These are phyloP conservation scores for Passerina amoena DNA, from an alignment of 2,113 vertebrate genomes.

Conservation along the genomic window DNA sequence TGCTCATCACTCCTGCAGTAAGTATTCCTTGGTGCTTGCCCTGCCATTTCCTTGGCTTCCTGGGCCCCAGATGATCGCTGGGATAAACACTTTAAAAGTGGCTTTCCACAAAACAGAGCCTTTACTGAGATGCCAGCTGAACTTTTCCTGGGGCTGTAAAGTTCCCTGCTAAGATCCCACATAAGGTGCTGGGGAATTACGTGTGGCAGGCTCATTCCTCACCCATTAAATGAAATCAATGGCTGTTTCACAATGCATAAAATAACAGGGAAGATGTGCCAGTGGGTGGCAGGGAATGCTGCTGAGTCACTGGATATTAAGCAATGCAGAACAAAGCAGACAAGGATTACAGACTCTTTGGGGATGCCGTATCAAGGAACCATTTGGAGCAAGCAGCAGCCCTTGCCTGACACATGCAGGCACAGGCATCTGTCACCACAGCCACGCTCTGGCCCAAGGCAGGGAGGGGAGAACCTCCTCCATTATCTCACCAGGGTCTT, in stretches of 20 bases:
- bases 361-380: neutral
- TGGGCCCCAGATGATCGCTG: neutral
- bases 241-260: neutral
- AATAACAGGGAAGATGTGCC: neutral
- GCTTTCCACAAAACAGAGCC: neutral
- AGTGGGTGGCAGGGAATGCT: neutral
- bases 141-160: neutral
- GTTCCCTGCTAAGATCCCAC: neutral
- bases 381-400: neutral
- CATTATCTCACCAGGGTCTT: neutral
- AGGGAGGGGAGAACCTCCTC: neutral
- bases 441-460: neutral
- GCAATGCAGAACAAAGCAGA: neutral
- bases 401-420: neutral
- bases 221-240: neutral
- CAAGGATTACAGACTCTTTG: neutral
- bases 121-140: neutral
- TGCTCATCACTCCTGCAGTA: neutral
- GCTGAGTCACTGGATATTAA: slow-evolving; percentile 16
- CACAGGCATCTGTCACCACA: neutral
- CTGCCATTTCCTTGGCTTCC: neutral
- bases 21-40: neutral
- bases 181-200: neutral
- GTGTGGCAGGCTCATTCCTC: neutral
- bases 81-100: neutral